Evolutionary conservation across 2,797 vertebrate genomes (phyloP).

Genomic region (Anisognathus igniventris): DNA sequence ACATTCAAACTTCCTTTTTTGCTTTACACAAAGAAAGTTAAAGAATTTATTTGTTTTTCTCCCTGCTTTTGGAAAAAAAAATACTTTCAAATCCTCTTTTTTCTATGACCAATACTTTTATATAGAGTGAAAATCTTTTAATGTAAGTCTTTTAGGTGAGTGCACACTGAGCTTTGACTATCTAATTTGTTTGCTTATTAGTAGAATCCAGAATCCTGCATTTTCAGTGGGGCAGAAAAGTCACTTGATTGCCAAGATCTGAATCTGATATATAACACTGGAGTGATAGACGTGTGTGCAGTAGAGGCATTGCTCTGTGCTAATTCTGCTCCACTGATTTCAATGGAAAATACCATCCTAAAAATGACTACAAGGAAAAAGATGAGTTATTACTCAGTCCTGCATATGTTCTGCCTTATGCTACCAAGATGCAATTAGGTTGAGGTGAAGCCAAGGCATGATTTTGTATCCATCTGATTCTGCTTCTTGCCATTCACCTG

Average conservation of each 20-base stretch:
- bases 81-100: fast-evolving
- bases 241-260: not conserved
- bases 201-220: not conserved
- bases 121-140: not conserved
- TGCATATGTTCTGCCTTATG: not conserved
- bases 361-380: not conserved
- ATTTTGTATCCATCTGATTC: not conserved
- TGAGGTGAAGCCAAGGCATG: not conserved
- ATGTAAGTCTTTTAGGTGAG: not conserved
- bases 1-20: not conserved
- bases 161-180: not conserved
- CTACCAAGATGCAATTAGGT: not conserved
- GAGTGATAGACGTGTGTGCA: not conserved
- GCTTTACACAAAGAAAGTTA: not conserved
- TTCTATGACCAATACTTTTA: not conserved
- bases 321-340: not conserved
- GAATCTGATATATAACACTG: fast-evolving
- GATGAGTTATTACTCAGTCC: not conserved
- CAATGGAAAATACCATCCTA: not conserved
- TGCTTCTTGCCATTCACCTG: not conserved
- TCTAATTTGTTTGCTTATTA: not conserved
- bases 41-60: fast-evolving
- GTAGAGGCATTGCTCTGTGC: not conserved
- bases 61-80: fast-evolving
- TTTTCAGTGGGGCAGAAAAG: not conserved